Evolutionary conservation across 2,888 invertebrate species (phyloP), one percentile per base, ranked within the genome.

Genomic region (Aproaerema taeniolella): DNA sequence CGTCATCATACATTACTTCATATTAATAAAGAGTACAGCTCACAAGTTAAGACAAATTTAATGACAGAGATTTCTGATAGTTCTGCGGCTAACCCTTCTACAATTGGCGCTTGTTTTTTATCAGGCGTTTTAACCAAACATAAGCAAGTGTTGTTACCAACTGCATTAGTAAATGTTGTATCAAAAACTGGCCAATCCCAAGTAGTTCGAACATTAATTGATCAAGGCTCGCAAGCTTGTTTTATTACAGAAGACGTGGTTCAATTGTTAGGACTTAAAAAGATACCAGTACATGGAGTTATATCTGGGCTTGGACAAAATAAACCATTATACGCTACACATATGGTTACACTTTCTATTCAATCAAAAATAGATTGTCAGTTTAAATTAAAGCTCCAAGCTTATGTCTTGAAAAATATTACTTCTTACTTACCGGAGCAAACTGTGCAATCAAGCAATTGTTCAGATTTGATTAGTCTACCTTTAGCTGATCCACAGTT

Each of bases 191-290:
- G 52, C 1, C 2, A 5, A 3, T 11, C 13, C 4, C 26, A 33
- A 0, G 9, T 39, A 5, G 1, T 56, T 1, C 41, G 55, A 26
- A 48, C 49, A 3, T 40, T 59, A 7, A 4, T 58, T 7, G 53
- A 58, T 25, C 54, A 51, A 37, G 55, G 51, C 1, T 55, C 53
- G 2, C 52, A 53, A 6, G 49, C 46, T 0, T 49, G 47, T 0
- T 53, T 57, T 29, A 26, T 58, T 0, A 53, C 53, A 0, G 55
- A 56, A 26, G 34, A 42, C 7, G 36, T 42, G 5, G 46, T 46
- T n/a, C 46, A 47, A 12, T 7, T 26, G 37, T 2, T 47, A 1
- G 46, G 49, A 5, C 20, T 50, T 4, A 42, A 41, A 24, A 47
- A 45, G 10, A 35, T 2, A 14, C 17, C 42, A 6, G 30, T 16